Percentiles rank a stretch among this genome's conserved stretches.
These are phyloP conservation scores for Porites cylindrica DNA, from an alignment of 92 coral and sea anemone genomes.

Conservation along the genomic window DNA sequence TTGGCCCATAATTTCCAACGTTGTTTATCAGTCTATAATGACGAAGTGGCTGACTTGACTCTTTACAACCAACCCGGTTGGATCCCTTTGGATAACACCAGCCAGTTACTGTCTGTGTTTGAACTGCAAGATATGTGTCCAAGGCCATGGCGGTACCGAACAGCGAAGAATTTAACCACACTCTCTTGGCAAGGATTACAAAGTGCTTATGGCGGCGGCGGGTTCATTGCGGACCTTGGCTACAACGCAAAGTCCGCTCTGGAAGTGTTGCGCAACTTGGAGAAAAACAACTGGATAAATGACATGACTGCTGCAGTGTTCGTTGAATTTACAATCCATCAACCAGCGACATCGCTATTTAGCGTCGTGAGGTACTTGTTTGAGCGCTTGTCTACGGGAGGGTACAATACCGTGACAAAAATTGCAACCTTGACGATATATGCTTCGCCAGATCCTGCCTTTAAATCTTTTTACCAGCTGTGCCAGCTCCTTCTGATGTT, in stretches of 20 bases:
- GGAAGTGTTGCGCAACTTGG: conserved; percentile 59
- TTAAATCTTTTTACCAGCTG: conserved; percentile 56
- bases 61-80: conserved; percentile 78
- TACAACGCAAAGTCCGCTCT: conserved; percentile 75
- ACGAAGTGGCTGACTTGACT: conserved; percentile 67
- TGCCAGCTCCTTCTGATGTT: conserved; percentile 76
- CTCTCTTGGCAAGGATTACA: conserved; percentile 26
- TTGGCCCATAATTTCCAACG: conserved; percentile 54
- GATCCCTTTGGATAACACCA: conserved; percentile 64
- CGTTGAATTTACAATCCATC: conserved; percentile 82
- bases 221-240: conserved; percentile 87
- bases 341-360: conserved; percentile 78
- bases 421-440: conserved; percentile 78
- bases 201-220: conserved; percentile 64
- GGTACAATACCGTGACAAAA: conserved; percentile 42
- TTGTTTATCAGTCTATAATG: conserved; percentile 57
- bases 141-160: conserved; percentile 82
- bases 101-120: conserved; percentile 40
- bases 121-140: conserved; percentile 68
- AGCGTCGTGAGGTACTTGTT: conserved; percentile 79
- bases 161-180: conserved; percentile 49
- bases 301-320: conserved; percentile 79
- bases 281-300: conserved; percentile 76
- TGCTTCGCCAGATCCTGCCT: conserved; percentile 73
- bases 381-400: conserved; percentile 76